These are phyloP conservation scores for Drosophila longiperda DNA, from an alignment of 2,888 invertebrate species.

Conservation along the genomic window DNA sequence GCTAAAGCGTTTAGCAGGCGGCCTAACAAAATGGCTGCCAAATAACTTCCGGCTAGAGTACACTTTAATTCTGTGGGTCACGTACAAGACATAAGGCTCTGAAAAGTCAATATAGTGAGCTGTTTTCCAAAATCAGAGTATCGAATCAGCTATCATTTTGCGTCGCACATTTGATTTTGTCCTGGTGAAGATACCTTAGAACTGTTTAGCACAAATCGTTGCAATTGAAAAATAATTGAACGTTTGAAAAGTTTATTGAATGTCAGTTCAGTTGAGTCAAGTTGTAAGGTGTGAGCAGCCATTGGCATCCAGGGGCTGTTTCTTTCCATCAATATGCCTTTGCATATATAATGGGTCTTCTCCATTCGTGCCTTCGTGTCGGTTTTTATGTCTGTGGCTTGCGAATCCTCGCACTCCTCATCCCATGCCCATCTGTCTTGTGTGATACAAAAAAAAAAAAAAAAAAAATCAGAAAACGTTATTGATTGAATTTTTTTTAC, in stretches of 20 bases:
- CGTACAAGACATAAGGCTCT: constrained; percentile 40
- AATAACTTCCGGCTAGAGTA: constrained; percentile 68
- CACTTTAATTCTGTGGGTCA: constrained; percentile 45
- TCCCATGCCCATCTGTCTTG: constrained; percentile 51
- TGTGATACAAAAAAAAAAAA: constrained; percentile 31
- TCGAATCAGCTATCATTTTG: constrained; percentile 44
- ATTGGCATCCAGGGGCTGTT: constrained; percentile 28
- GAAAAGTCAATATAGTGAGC: constrained; percentile 13
- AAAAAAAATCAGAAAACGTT: constrained; percentile 44
- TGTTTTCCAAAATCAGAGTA: constrained; percentile 9
- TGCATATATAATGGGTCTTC: constrained; percentile 49
- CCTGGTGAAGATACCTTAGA: constrained; percentile 2
- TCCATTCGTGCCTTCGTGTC: constrained; percentile 5
- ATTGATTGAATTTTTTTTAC: constrained; percentile 66
- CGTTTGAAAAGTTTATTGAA: constrained; percentile 76
- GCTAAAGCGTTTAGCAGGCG: constrained; percentile 30
- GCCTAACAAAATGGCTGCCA: constrained; percentile 63
- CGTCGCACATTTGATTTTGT: constrained; percentile 40
- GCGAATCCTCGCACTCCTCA: constrained; percentile 42
- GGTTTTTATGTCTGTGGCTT: constrained; percentile 22
- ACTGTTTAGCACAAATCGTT: constrained; percentile 56
- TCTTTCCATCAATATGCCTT: constrained; percentile 22
- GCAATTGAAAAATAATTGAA: constrained; percentile 81
- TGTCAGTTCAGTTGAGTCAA: constrained; percentile 57
- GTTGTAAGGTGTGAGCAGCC: constrained; percentile 34